Percentiles rank a stretch among this genome's conserved stretches.
phyloP scores from a whole-genome alignment of 2,888 invertebrate species.

The Nasonia oneida region DNA sequence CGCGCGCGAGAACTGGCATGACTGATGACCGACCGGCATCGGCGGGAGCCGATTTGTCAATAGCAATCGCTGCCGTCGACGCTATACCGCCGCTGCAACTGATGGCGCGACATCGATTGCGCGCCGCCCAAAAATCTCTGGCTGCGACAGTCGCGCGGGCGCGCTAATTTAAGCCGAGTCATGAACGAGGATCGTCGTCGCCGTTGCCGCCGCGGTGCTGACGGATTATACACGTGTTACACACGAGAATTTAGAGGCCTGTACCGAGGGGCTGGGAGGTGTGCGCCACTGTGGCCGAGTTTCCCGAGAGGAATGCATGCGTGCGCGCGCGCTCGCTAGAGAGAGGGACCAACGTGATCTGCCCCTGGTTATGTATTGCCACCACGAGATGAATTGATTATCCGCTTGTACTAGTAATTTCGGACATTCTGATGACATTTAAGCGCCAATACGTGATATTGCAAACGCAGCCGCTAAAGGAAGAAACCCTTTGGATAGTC shows the following conservation, averaged over 20 bases:
- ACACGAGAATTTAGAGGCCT: conserved; percentile 4
- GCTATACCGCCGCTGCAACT: conserved; percentile 69
- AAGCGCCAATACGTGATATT: neutral
- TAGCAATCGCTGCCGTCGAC: conserved; percentile 37
- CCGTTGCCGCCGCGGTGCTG: neutral
- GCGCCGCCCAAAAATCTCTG: conserved; percentile 65
- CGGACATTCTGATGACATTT: neutral
- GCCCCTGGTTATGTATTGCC: conserved; percentile 8
- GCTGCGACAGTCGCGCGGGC: conserved; percentile 32
- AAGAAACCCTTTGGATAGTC: no score
- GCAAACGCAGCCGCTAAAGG: neutral
- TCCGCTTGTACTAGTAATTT: neutral
- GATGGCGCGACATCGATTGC: conserved; percentile 75
- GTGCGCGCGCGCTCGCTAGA: neutral
- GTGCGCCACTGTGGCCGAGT: conserved; percentile 14
- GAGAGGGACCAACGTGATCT: neutral
- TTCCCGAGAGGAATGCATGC: conserved; percentile 2
- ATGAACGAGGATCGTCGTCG: neutral
- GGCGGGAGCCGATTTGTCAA: conserved; percentile 51
- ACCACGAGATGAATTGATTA: neutral
- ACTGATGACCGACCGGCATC: conserved; percentile 25
- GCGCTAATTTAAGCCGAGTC: conserved; percentile 42
- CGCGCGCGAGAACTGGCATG: conserved; percentile 3
- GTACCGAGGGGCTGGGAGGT: neutral
- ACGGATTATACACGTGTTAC: neutral